These are phyloP conservation scores for Malacoctenus gilli DNA, from an alignment of 2,797 vertebrate species.

Conservation along the genomic window DNA sequence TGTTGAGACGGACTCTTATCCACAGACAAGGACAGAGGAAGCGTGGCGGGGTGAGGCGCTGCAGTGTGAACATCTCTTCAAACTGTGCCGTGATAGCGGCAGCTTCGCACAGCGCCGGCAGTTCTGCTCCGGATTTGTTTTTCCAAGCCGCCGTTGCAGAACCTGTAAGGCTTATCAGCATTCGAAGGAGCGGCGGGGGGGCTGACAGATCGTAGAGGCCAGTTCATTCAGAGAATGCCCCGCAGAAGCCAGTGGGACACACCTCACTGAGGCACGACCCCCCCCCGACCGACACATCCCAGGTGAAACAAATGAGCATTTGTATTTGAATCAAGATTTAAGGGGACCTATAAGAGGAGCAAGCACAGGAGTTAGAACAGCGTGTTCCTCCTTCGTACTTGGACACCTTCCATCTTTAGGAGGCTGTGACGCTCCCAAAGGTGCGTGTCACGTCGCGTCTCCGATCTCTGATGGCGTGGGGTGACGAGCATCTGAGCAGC, in stretches of 20 bases:
- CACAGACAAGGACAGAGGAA: conserved; percentile 38
- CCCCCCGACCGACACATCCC: not conserved
- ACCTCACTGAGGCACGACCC: not conserved
- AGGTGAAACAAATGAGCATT: not conserved
- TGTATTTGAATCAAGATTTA: no score
- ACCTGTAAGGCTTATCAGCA: conserved; percentile 8
- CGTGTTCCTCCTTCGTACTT: no score
- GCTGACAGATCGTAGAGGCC: conserved; percentile 10
- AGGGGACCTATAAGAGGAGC: no score
- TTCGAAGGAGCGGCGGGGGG: conserved; percentile 10
- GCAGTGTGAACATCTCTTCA: conserved; percentile 36
- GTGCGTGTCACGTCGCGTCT: no score
- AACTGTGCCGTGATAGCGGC: conserved; percentile 7
- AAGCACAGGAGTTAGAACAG: no score
- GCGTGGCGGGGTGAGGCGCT: conserved; percentile 16
- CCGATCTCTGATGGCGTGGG: no score
- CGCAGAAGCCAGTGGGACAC: not conserved
- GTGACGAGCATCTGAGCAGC: no score
- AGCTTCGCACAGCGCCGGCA: not conserved
- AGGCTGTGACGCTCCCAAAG: no score
- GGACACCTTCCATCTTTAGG: no score
- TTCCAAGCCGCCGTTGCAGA: not conserved
- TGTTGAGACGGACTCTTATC: conserved; percentile 21
- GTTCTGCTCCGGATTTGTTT: not conserved
- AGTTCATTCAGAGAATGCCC: conserved; percentile 1